phyloP scores from a whole-genome alignment of 2,113 vertebrate species.

The Perognathus longimembris region DNA sequence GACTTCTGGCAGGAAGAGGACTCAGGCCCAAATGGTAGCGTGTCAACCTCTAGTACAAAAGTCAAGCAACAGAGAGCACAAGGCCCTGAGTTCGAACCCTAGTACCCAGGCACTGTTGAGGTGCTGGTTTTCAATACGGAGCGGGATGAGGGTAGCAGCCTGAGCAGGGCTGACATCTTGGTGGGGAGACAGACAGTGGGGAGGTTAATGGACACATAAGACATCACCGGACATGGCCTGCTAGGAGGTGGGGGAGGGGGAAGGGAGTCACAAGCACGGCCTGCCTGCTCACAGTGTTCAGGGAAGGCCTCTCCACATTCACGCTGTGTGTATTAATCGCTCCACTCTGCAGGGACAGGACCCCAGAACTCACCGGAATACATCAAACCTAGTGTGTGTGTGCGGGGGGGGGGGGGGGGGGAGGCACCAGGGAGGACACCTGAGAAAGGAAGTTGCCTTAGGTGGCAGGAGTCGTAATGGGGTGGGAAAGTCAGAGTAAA shows the following conservation, averaged over 20 bases:
- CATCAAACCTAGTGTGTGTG: background rate
- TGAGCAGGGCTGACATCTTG: background rate
- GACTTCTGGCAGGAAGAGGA: no score
- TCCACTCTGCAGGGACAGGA: background rate
- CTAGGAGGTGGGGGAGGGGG: accelerated
- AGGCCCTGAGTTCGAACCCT: no score
- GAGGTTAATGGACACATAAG: background rate
- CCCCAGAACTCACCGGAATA: background rate
- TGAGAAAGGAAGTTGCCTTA: background rate
- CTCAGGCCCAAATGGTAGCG: no score
- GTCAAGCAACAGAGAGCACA: no score
- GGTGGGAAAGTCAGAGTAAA: background rate
- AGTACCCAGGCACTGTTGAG: background rate
- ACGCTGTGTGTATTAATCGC: background rate
- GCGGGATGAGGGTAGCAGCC: no score
- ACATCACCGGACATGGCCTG: background rate
- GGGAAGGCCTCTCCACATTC: background rate
- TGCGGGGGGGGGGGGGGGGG: no score
- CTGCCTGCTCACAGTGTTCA: background rate
- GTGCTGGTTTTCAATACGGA: background rate
- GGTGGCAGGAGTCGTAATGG: no score
- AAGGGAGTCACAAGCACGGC: background rate
- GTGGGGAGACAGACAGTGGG: background rate
- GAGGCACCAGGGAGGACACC: background rate
- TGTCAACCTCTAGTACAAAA: no score